Evolutionary conservation across 2,888 invertebrate species (phyloP), one percentile per base, ranked within the genome.

Genomic region (Sthenelais limicola): DNA sequence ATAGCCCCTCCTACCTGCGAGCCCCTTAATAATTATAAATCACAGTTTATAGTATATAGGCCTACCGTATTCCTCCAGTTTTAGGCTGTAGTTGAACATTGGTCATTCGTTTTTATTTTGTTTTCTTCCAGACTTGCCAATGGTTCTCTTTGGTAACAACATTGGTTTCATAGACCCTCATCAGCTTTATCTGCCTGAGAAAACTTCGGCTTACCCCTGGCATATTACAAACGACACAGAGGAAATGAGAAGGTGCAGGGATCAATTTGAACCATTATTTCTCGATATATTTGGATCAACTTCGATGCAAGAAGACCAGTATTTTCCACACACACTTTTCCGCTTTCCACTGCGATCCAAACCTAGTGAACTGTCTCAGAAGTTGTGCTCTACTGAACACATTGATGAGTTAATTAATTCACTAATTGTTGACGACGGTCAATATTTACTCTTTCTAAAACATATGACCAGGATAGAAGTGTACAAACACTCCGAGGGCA

Each of bases 341-440:
- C 79, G 84, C 75, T 84, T 84, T 74, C 82, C 83, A 3, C 74
- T 84, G 26, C 76, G 84, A 12, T 71, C 74, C 32, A 58, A 51
- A 3, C 21, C 24, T 9, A 74, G 51, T 26, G 32, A 52, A 54
- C 38, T 62, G 35, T 62, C 62, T 21, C 9, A n/a, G 9, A 62
- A 15, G 26, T 38, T 3, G 3, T 62, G 43, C 62, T 38, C 2
- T 35, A 1, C 35, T 15, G 62, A 62, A 5, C 35, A 62, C 35
- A 12, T 62, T n/a, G 21, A 38, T 21, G 5, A 62, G 38, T 28
- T 62, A 1, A 38, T 62, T n/a, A 3, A 35, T 4, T 62, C 62
- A 21, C 62, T 62, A 38, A 24, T 38, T 9, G 38, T 35, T 18
- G 38, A 62, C 26, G 21, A 24, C 9, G 62, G 62, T 15, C 9